These are phyloP conservation scores for Sphaerophoria taeniata DNA, from an alignment of 2,888 invertebrate genomes.

Conservation along the genomic window DNA sequence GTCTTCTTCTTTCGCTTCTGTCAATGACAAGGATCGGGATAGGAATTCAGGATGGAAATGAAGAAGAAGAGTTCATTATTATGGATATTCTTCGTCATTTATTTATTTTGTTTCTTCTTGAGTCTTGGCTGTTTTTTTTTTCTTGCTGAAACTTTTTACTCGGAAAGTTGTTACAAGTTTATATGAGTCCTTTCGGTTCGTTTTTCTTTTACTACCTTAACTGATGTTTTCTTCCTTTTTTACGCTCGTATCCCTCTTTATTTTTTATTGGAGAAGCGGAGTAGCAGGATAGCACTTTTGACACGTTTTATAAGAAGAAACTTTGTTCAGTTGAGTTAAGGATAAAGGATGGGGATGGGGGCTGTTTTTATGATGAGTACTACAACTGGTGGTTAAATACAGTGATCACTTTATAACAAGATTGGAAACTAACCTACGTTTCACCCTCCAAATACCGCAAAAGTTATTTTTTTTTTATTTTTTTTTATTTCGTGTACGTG, in stretches of 20 bases:
- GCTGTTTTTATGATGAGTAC: not conserved
- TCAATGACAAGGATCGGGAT: not conserved
- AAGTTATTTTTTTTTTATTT: no score
- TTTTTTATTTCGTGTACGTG: no score
- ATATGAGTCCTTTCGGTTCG: slow-evolving; percentile 18
- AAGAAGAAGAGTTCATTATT: slow-evolving; percentile 27
- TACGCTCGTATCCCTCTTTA: slow-evolving; percentile 9
- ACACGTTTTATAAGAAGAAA: slow-evolving; percentile 30
- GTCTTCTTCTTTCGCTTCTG: not conserved
- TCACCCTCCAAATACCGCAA: no score
- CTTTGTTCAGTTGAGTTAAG: slow-evolving; percentile 5
- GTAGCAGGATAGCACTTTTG: slow-evolving; percentile 45
- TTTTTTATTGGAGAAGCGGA: slow-evolving; percentile 13
- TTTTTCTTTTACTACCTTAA: slow-evolving; percentile 28
- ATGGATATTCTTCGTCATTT: slow-evolving; percentile 38
- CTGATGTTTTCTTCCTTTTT: slow-evolving; percentile 8
- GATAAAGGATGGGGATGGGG: not conserved
- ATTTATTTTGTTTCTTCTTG: slow-evolving; percentile 28
- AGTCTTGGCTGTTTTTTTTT: not conserved
- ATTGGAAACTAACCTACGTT: no score
- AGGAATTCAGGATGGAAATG: not conserved
- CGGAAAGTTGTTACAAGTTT: slow-evolving; percentile 38
- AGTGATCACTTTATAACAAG: no score
- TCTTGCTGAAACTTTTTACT: slow-evolving; percentile 26
- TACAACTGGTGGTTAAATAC: slow-evolving; percentile 30